Percentiles rank a stretch among this genome's conserved stretches.
phyloP scores from a whole-genome alignment of 2,113 vertebrate genomes.

The Nematolebias whitei region DNA sequence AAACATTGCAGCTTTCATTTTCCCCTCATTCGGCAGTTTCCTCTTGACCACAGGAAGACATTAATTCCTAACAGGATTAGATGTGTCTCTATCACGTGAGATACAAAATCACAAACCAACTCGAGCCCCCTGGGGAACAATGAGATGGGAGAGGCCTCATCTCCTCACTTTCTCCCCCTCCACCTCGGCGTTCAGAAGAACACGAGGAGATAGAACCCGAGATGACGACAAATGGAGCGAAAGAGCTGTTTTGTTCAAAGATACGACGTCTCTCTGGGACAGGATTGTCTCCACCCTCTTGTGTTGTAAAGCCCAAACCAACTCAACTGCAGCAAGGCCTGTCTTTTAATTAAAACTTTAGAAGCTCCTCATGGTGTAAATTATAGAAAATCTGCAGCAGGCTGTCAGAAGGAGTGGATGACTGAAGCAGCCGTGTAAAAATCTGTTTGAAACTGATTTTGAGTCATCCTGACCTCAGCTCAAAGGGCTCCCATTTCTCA shows the following conservation, averaged over 20 bases:
- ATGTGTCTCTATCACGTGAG: conserved; percentile 75
- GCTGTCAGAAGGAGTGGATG: conserved; percentile 41
- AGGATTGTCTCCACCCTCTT: conserved; percentile 35
- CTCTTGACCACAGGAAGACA: conserved; percentile 60
- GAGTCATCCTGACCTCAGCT: conserved; percentile 79
- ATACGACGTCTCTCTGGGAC: conserved; percentile 63
- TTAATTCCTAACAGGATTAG: conserved; percentile 74
- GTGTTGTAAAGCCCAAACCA: conserved; percentile 52
- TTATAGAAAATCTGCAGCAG: conserved; percentile 43
- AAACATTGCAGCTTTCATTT: conserved; percentile 54
- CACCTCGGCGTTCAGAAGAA: conserved; percentile 67
- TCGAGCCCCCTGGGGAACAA: conserved; percentile 58
- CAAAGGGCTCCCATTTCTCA: conserved; percentile 92
- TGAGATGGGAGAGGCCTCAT: conserved; percentile 47
- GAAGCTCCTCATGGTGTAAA: conserved; percentile 43
- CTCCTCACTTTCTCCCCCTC: conserved; percentile 36
- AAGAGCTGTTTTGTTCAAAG: conserved; percentile 67
- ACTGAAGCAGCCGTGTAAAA: conserved; percentile 40
- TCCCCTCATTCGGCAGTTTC: conserved; percentile 53
- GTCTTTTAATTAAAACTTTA: conserved; percentile 56
- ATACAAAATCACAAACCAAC: conserved; percentile 70
- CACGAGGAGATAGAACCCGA: conserved; percentile 35
- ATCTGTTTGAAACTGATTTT: conserved; percentile 56
- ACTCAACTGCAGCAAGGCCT: conserved; percentile 24
- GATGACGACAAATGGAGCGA: conserved; percentile 64